A percentile compares a stretch with the other conserved stretches of the same genome.
These are phyloP conservation scores for Armadillidium nasatum DNA, from an alignment of 1,140 invertebrate genomes.

Conservation along the genomic window DNA sequence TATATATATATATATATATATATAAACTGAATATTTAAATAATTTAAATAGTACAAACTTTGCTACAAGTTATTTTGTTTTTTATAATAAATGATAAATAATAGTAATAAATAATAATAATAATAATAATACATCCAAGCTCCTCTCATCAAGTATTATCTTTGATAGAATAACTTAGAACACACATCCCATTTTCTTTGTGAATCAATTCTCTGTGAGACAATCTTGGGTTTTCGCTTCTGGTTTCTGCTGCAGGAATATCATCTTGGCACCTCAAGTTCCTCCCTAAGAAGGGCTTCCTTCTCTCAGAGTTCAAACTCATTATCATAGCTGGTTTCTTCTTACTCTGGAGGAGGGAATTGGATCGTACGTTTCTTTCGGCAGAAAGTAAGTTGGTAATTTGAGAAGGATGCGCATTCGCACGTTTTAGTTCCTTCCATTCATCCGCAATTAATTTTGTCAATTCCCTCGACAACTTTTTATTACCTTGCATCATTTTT, in stretches of 20 bases:
- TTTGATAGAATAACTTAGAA: constrained; percentile 19
- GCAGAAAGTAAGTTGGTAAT: background rate
- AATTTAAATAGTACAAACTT: too few species aligned
- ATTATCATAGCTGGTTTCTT: background rate
- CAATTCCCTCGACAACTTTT: constrained; percentile 29
- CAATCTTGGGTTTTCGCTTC: constrained; percentile 6
- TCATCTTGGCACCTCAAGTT: background rate
- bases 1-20: too few species aligned
- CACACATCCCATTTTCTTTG: constrained; percentile 18
- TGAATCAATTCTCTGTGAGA: constrained; percentile 13
- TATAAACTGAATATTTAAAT: too few species aligned
- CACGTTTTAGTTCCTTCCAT: constrained; percentile 32
- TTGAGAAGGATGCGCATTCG: background rate
- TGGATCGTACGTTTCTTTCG: constrained; percentile 14
- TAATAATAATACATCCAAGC: too few species aligned
- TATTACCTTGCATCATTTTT: background rate
- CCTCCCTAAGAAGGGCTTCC: background rate
- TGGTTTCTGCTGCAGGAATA: background rate
- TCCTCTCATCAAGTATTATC: background rate
- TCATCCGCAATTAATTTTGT: constrained; percentile 29
- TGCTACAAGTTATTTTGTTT: too few species aligned
- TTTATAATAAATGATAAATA: too few species aligned
- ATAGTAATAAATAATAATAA: too few species aligned
- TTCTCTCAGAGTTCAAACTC: background rate
- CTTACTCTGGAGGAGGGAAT: background rate